These are phyloP conservation scores for Paramormyrops kingsleyae DNA, from an alignment of 2,113 vertebrate species.

Conservation along the genomic window DNA sequence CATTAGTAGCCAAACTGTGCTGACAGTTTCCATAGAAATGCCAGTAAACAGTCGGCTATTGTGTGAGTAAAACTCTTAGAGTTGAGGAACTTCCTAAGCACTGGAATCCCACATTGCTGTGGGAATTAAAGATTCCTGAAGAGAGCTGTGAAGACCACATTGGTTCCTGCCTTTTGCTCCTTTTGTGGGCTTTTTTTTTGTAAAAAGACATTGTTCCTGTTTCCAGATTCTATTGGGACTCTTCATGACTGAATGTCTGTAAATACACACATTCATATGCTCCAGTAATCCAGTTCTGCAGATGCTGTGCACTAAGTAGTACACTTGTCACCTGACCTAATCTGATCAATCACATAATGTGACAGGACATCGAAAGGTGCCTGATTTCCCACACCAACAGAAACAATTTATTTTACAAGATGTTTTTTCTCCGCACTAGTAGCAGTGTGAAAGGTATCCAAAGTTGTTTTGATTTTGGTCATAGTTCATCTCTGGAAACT, in stretches of 20 bases:
- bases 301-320: neutral
- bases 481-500: neutral
- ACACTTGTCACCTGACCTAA: neutral
- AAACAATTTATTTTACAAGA: neutral
- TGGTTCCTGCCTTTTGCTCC: conserved; percentile 40
- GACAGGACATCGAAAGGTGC: neutral
- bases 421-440: neutral
- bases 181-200: neutral
- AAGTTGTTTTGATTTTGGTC: neutral
- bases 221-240: neutral
- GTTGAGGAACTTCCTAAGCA: conserved; percentile 24
- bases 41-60: conserved; percentile 38
- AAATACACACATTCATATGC: neutral
- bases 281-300: neutral
- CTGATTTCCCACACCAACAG: neutral
- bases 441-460: conserved; percentile 2
- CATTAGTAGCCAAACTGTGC: neutral
- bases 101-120: conserved; percentile 37
- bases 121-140: conserved; percentile 53
- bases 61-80: conserved; percentile 18
- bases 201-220: neutral
- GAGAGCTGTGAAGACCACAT: conserved; percentile 34
- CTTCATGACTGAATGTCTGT: neutral
- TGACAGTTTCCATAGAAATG: conserved; percentile 50
- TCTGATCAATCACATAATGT: neutral